Evolutionary conservation across 2,113 vertebrate genomes (phyloP), one percentile per base, ranked within the genome.

Genomic region (Calyptommatus sinebrachiatus): DNA sequence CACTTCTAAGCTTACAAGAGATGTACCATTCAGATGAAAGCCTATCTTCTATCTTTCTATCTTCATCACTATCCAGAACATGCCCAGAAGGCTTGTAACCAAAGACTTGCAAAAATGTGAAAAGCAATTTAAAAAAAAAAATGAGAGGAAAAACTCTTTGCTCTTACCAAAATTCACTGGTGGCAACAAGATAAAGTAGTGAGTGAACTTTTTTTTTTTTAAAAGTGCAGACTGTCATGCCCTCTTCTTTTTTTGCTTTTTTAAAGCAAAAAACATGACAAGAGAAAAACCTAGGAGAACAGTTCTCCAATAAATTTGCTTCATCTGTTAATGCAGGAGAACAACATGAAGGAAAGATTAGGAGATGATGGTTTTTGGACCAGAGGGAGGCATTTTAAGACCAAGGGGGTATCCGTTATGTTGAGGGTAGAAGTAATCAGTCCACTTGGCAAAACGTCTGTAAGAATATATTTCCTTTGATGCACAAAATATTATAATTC

Each of bases 51-150:
- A n/a, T n/a, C n/a, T 86, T 18, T 0, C 0, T 77, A 7, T 80
- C 71, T 75, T 71, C 79, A 77, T 2, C 79, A n/a, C 9, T 83
- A 82, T 77, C 68, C 14, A 76, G 77, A 76, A 82, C 29, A 83
- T 73, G 73, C 61, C 81, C 57, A 75, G 48, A 85, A 71, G 48
- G 67, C n/a, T 86, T 72, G 4, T 71, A 48, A 24, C 28, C 85
- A 68, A 5, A 60, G 3, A 1, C 0, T 10, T n/a, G 65, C 50
- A 28, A 82, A 20, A 81, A 81, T 28, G 84, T 68, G 20, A 83
- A 76, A 71, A 66, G 29, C 28, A 76, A 29, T 29, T 12, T 45
- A 28, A 78, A 18, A 26, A n/a, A 28, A 76, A 77, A 29, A 77
- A 20, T 6, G 18, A 8, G 14, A n/a, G 22, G n/a, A 53, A 45